Evolutionary conservation across 2,113 vertebrate species (phyloP), one percentile per base, ranked within the genome.

Genomic region (Puntigrus tetrazona): DNA sequence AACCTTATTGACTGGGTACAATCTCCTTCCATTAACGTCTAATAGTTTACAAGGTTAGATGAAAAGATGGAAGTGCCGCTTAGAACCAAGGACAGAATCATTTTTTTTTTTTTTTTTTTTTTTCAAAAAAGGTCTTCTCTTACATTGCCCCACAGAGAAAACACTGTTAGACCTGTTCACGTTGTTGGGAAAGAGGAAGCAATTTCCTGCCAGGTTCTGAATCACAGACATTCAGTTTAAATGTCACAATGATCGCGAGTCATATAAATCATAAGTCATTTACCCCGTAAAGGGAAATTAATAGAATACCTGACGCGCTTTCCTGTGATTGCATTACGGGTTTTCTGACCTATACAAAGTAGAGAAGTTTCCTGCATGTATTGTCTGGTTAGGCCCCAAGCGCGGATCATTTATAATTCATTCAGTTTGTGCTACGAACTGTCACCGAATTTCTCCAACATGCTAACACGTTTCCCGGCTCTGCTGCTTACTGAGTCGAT

Each of bases 331-430:
- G 36, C 75, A 57, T 38, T n/a, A 76, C 18, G 4, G 31, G 27
- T 78, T 78, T 59, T 78, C 34, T 78, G 22, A 78, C 20, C 47
- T 57, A 27, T 31, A 67, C 29, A 25, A 81, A 81, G 13, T 34
- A 72, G 27, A 22, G 20, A 27, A 3, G 14, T 65, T 74, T 29
- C 25, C 36, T 25, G n/a, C 16, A 38, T 50, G 63, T 43, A 73
- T 70, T 6, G 75, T 82, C 31, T 47, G 3, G 34, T 27, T n/a
- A 27, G 47, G 27, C 50, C 25, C 13, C 55, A 59, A 78, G 25
- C 55, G 11, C 52, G 50, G 27, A n/a, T 70, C n/a, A 70, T 86
- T 82, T 82, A 67, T 75, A 82, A 61, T 86, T 78, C 41, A n/a
- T 57, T 55, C 7, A 9, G 52, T 57, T 22, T 55, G 22, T 57